These are phyloP conservation scores for rat (Rattus norvegicus) DNA, from an alignment of 2,113 vertebrate genomes.

Conservation along the genomic window GRCr8 NC_086026.1:36050001-36050500, in stretches of 20 bases:
- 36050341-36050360: background rate
- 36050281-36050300: background rate
- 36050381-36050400: background rate
- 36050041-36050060: fast-evolving
- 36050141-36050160: fast-evolving
- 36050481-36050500: background rate
- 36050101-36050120: background rate
- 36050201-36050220: background rate
- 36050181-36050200: fast-evolving
- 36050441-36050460: background rate
- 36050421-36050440: background rate
- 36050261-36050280: background rate
- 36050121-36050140: background rate
- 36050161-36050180: fast-evolving
- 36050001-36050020: background rate
- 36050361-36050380: background rate
- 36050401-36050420: background rate
- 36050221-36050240: background rate
- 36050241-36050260: too few species aligned
- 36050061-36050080: fast-evolving
- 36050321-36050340: background rate
- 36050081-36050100: fast-evolving
- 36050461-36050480: background rate
- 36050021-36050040: background rate
- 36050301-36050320: background rate